These are phyloP conservation scores for Xiphias gladius DNA, from an alignment of 2,113 vertebrate genomes.

Conservation along the genomic window DNA sequence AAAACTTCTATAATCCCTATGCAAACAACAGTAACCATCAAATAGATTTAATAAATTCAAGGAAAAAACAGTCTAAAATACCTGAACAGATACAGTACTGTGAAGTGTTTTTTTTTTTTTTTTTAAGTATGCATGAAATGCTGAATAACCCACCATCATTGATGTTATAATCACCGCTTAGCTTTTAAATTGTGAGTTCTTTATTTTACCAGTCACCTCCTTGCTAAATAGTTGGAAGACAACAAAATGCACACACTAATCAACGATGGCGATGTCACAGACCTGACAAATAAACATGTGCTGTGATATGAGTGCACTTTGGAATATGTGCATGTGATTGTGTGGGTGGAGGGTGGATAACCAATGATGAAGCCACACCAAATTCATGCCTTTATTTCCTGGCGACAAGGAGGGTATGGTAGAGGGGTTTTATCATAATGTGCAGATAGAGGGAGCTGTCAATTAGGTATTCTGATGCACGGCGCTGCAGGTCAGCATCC, in stretches of 20 bases:
- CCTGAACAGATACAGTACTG: slow-evolving; percentile 57
- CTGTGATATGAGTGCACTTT: slow-evolving; percentile 70
- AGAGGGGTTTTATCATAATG: slow-evolving; percentile 94
- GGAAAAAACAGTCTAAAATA: slow-evolving; percentile 46
- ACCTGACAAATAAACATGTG: slow-evolving; percentile 44
- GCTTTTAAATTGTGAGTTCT: slow-evolving; percentile 17
- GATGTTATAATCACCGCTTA: slow-evolving; percentile 36
- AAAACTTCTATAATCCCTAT: slow-evolving; percentile 33
- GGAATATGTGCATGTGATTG: slow-evolving; percentile 57
- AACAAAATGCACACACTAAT: slow-evolving; percentile 50
- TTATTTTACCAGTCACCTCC: slow-evolving; percentile 31
- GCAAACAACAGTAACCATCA: slow-evolving; percentile 43
- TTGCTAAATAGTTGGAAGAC: slow-evolving; percentile 61
- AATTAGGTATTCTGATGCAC: slow-evolving; percentile 94
- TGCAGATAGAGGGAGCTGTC: slow-evolving; percentile 97
- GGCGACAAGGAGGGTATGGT: slow-evolving; percentile 92
- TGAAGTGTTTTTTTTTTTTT: slow-evolving; percentile 22
- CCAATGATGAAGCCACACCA: slow-evolving; percentile 14
- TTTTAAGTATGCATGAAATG: slow-evolving; percentile 19
- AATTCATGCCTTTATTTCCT: slow-evolving; percentile 86
- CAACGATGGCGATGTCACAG: slow-evolving; percentile 45
- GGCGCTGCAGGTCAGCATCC: slow-evolving; percentile 93
- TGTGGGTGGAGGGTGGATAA: slow-evolving; percentile 40
- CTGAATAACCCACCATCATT: slow-evolving; percentile 26
- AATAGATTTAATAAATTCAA: slow-evolving; percentile 36